These are phyloP conservation scores for Hymenochirus boettgeri DNA, from an alignment of 2,113 vertebrate genomes.

Conservation along the genomic window DNA sequence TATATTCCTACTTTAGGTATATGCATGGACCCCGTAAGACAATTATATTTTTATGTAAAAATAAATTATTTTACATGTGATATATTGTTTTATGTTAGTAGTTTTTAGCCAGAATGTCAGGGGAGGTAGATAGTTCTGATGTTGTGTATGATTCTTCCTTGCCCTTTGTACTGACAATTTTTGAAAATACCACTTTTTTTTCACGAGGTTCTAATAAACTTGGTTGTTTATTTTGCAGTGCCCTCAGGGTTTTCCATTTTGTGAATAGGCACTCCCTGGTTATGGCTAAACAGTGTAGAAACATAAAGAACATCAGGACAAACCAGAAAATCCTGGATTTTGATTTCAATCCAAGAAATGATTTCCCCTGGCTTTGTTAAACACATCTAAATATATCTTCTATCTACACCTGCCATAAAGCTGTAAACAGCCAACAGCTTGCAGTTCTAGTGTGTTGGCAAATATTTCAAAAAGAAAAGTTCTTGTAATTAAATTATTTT, in stretches of 20 bases:
- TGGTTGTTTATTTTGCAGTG: constrained; percentile 10
- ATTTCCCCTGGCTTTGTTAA: constrained; percentile 31
- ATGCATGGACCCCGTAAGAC: too few species aligned
- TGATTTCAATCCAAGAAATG: constrained; percentile 30
- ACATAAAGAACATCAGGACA: constrained; percentile 17
- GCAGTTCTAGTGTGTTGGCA: background rate
- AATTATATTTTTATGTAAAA: too few species aligned
- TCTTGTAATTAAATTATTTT: too few species aligned
- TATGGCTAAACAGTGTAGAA: constrained; percentile 14
- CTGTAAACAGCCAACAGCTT: background rate
- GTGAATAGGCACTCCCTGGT: constrained; percentile 36
- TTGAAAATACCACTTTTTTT: background rate
- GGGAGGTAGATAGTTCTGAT: too few species aligned
- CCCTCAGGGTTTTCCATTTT: constrained; percentile 14
- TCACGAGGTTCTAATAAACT: background rate
- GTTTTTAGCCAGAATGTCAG: too few species aligned
- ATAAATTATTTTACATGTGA: too few species aligned
- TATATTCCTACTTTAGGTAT: too few species aligned
- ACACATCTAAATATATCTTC: constrained; percentile 6
- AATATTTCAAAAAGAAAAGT: too few species aligned
- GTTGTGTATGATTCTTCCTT: too few species aligned
- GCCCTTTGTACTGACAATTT: background rate
- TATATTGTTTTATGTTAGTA: too few species aligned
- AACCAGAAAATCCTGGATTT: constrained; percentile 30
- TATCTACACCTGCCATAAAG: constrained; percentile 10